Base-by-base conservation (phyloP, 2,888 invertebrate genomes). In the Liposcelis brunnea region DNA sequence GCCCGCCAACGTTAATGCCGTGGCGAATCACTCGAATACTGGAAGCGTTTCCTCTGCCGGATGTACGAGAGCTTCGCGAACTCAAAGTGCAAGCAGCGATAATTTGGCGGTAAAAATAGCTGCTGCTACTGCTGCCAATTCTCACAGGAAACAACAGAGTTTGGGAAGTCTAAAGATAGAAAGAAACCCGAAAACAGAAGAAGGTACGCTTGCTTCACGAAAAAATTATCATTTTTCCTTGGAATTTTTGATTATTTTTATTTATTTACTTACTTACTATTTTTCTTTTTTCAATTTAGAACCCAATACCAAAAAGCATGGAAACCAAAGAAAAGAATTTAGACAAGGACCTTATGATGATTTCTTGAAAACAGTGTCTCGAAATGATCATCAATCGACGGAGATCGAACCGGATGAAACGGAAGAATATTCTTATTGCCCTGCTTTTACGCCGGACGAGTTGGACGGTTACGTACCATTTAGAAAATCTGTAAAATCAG, bases 271-370 rank as follows among this genome's bases (percentile, higher is more conserved):
- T 6, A 35, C 4, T 5, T 6, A 35, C 6, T 5, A 35, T 16
- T 35, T 10, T 16, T 35, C 35, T 15, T 15, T 35, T 35, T 35
- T 10, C 4, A 7, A n/a, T n/a, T n/a, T 7, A 10, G 14, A 35
- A 35, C 4, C 16, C 4, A 6, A 10, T 35, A 35, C 5, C 10
- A 15, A 35, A 35, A 14, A 15, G 19, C 15, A 19, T 6, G 19
- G 19, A n/a, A 40, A 40, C 40, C 40, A 40, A 40, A 40, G 40
- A 40, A 40, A 19, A 40, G 40, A 40, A 26, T 26, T 8, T 4
- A 26, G 26, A 8, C 26, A 26, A 26, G 8, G 26, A 4, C 5
- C 8, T 26, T 26, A 26, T 8, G 26, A 26, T 6, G 26, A 26
- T 6, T 26, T 6, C 8, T 26, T 8, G 26, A 26, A 8, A 8